A percentile compares a stretch with the other conserved stretches of the same genome.
These are phyloP conservation scores for Potamilus streckersoni DNA, from an alignment of 1,140 invertebrate genomes.

Conservation along the genomic window DNA sequence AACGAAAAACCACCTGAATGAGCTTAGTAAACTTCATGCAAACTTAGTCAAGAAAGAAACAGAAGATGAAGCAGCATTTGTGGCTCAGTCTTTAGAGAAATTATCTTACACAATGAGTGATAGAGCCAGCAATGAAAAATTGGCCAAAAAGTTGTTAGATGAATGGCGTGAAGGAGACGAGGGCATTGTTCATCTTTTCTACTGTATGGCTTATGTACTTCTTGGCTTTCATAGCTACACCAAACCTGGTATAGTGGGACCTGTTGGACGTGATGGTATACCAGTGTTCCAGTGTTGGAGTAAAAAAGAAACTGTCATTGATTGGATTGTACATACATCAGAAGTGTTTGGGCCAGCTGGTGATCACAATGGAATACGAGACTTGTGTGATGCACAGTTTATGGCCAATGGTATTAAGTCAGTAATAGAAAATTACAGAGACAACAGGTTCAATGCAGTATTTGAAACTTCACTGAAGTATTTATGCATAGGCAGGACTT, in stretches of 20 bases:
- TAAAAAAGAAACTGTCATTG: not conserved
- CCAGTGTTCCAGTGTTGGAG: constrained; percentile 3
- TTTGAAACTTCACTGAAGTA: constrained; percentile 12
- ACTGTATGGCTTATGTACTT: constrained; percentile 4
- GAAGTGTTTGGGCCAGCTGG: not conserved
- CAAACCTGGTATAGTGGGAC: not conserved
- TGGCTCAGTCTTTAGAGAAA: not conserved
- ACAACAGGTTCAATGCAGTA: constrained; percentile 3
- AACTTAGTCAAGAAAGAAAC: not conserved
- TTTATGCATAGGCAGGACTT: not conserved
- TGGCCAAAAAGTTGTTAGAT: constrained; percentile 2
- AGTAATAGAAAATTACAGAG: too few species aligned
- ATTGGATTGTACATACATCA: not conserved
- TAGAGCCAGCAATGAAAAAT: not conserved
- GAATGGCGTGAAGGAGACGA: not conserved
- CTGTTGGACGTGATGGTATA: not conserved
- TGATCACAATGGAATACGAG: too few species aligned
- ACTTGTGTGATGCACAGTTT: too few species aligned
- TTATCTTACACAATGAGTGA: not conserved
- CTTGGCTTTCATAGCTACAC: constrained; percentile 16
- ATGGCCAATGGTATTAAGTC: too few species aligned
- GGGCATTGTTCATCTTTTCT: too few species aligned
- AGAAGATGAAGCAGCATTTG: not conserved
- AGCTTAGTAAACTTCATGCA: not conserved
- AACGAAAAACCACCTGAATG: not conserved